These are phyloP conservation scores for Erythrocercus mccallii DNA, from an alignment of 2,113 vertebrate species.

Conservation along the genomic window DNA sequence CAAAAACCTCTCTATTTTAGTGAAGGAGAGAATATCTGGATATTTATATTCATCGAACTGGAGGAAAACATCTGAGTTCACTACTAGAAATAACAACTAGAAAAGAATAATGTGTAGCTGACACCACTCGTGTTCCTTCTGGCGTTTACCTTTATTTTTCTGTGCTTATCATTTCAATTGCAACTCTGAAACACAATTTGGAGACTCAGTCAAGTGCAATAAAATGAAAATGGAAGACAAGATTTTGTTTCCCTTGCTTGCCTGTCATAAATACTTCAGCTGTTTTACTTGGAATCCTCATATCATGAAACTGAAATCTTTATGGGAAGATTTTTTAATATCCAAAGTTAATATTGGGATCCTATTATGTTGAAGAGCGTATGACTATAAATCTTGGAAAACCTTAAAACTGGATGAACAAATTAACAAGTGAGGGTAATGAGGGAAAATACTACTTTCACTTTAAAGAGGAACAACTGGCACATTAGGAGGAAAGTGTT, in stretches of 20 bases:
- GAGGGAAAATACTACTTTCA: not conserved
- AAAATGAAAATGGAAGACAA: conserved; percentile 44
- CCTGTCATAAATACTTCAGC: not conserved
- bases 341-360: not conserved
- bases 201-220: conserved; percentile 24
- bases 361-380: not conserved
- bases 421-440: not conserved
- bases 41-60: conserved; percentile 25
- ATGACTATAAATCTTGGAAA: not conserved
- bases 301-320: not conserved
- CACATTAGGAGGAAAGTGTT: not conserved
- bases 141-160: conserved; percentile 7
- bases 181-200: conserved; percentile 40
- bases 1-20: not conserved
- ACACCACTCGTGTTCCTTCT: not conserved
- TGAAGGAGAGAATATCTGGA: not conserved
- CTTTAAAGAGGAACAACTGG: conserved; percentile 13
- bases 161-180: conserved; percentile 19
- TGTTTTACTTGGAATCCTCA: not conserved
- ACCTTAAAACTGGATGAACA: not conserved
- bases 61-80: not conserved
- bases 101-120: conserved; percentile 20
- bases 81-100: conserved; percentile 32
- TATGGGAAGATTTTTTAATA: not conserved
- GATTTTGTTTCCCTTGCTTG: not conserved